Evolutionary conservation across 2,797 vertebrate genomes (phyloP).

Genomic region (Squalus acanthias): DNA sequence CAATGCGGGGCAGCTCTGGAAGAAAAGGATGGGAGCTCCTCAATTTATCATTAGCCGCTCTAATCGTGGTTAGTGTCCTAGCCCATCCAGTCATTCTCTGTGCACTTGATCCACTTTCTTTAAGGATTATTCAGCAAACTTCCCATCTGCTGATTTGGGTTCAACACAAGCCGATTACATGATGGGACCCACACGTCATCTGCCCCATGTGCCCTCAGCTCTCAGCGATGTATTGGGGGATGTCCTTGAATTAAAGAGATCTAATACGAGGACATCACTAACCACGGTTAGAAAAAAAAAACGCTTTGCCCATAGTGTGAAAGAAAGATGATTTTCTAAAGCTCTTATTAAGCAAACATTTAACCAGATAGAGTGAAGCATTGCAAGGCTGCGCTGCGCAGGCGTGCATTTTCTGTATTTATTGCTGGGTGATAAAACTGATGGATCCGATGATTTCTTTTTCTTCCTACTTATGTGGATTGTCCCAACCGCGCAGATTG

Average conservation of each 20-base stretch:
- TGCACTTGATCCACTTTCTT: slow-evolving; percentile 38
- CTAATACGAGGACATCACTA: slow-evolving; percentile 29
- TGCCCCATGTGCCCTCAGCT: slow-evolving; percentile 29
- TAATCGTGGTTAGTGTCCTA: slow-evolving; percentile 35
- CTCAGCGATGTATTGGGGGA: slow-evolving; percentile 16
- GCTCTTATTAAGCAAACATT: slow-evolving; percentile 29
- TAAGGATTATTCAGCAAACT: slow-evolving; percentile 39
- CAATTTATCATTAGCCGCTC: slow-evolving; percentile 35
- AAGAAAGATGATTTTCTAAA: slow-evolving; percentile 29
- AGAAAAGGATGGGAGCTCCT: slow-evolving; percentile 10
- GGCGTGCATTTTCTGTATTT: background rate
- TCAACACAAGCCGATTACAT: slow-evolving; percentile 39
- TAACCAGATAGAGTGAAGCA: background rate
- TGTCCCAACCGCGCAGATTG: background rate
- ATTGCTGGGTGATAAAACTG: background rate
- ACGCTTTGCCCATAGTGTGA: background rate
- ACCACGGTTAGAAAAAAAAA: background rate
- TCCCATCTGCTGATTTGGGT: slow-evolving; percentile 37
- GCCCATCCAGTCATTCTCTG: slow-evolving; percentile 20
- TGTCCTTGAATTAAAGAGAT: slow-evolving; percentile 39
- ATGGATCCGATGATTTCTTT: background rate
- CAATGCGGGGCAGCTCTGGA: slow-evolving; percentile 29
- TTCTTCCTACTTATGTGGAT: background rate
- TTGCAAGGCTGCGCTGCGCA: background rate
- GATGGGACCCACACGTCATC: slow-evolving; percentile 38